Evolutionary conservation across 2,888 invertebrate genomes (phyloP).

Genomic region (Fissipunctia ypsillon): DNA sequence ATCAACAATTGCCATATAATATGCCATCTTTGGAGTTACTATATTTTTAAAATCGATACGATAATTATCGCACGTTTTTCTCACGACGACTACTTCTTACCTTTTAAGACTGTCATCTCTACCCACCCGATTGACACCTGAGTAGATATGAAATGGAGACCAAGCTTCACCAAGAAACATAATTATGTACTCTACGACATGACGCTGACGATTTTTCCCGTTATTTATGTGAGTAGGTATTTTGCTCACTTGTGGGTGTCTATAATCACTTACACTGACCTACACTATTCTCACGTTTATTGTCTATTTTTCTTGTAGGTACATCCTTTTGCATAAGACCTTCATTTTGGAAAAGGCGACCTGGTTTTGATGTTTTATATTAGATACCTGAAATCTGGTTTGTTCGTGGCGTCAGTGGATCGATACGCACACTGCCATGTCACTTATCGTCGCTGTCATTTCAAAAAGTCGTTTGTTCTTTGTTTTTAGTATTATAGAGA

Average conservation of each 20-base stretch:
- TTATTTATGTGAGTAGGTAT: not conserved
- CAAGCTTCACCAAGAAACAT: not conserved
- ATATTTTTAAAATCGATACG: not conserved
- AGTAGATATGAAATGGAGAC: slow-evolving; percentile 20
- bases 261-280: not conserved
- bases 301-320: not conserved
- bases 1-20: not conserved
- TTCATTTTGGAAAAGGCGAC: not conserved
- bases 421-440: not conserved
- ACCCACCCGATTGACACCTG: not conserved
- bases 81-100: slow-evolving; percentile 16
- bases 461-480: too few relatives aligned
- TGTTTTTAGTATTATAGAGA: too few relatives aligned
- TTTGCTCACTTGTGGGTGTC: not conserved
- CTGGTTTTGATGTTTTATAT: not conserved
- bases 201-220: not conserved
- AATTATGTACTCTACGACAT: too few relatives aligned
- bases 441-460: too few relatives aligned
- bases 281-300: not conserved
- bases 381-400: too few relatives aligned
- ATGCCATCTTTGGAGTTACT: not conserved
- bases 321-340: not conserved
- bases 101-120: slow-evolving; percentile 25
- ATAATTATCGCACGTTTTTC: slow-evolving; percentile 10
- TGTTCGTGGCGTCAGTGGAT: not conserved